Evolutionary conservation across 2,888 invertebrate species (phyloP).

Genomic region (Napeogenes sylphis): DNA sequence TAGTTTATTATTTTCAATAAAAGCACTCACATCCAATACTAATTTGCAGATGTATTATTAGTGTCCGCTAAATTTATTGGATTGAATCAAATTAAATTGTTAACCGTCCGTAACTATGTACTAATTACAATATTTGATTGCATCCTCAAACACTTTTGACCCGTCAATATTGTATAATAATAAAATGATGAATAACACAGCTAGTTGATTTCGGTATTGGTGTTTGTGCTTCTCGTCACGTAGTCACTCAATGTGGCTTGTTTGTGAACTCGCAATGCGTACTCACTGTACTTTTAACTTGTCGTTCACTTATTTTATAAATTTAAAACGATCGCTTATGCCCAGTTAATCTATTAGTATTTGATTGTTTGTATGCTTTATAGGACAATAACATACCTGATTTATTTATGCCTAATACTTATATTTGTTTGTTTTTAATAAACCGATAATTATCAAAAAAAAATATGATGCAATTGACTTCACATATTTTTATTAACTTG

Average conservation of each 20-base stretch:
- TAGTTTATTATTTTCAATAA: too few species aligned
- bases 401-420: too few species aligned
- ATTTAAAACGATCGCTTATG: too few species aligned
- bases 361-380: too few species aligned
- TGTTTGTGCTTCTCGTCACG: slow-evolving; percentile 56
- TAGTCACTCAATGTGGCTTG: slow-evolving; percentile 50
- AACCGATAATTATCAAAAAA: too few species aligned
- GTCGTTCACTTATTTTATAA: slow-evolving; percentile 16
- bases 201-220: slow-evolving; percentile 28
- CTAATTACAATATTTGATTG: slow-evolving; percentile 20
- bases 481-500: too few species aligned
- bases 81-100: not conserved
- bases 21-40: slow-evolving; percentile 16
- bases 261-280: slow-evolving; percentile 47
- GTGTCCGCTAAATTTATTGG: not conserved
- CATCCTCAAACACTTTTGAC: slow-evolving; percentile 12
- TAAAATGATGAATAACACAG: slow-evolving; percentile 25
- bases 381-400: too few species aligned
- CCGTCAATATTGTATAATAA: slow-evolving; percentile 20
- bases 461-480: too few species aligned
- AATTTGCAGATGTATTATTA: slow-evolving; percentile 14
- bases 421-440: too few species aligned
- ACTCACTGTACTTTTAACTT: slow-evolving; percentile 40
- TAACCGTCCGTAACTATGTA: slow-evolving; percentile 11
- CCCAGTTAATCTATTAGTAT: too few species aligned